Evolutionary conservation across 2,113 vertebrate species (phyloP), one percentile per base, ranked within the genome.

Genomic region (Buteo buteo): DNA sequence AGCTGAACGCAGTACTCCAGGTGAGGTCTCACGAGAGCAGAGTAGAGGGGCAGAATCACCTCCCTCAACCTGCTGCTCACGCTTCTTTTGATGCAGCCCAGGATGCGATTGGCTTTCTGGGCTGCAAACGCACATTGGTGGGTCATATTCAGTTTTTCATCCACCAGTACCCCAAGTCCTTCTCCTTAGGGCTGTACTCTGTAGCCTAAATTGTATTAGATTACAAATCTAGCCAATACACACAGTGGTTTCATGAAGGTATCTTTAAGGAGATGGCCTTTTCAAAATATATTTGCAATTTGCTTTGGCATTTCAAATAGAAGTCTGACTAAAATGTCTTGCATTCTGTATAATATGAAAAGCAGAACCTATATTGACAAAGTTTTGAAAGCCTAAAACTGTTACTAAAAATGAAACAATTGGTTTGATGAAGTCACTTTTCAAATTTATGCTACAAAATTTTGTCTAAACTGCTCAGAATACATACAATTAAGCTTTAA

Each of bases 71-170:
- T n/a, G n/a, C n/a, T n/a, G n/a, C n/a, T n/a, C n/a, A n/a, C n/a
- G n/a, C n/a, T n/a, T n/a, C n/a, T 74, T 54, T 71, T 26, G 61
- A 7, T 86, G 55, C 7, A 50, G 32, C 15, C 31, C 44, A 49
- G 59, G 26, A 7, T 65, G 8, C 1, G 3, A 5, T 7, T 11
- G 2, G 8, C 14, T 74, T 86, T 92, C 61, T 83, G 72, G 57
- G 22, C 44, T 89, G 40, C 0, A 0, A 65, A 21, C 1, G 2
- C 45, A 55, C n/a, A 61, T 45, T 73, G 6, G 3, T 11, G 6
- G 8, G 24, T 86, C 25, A 17, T 59, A 10, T 8, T 86, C 17
- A n/a, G 15, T 45, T 79, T 74, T 70, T 50, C 50, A 34, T 40
- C 50, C 25, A 36, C 36, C 6, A 26, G 2, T 17, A n/a, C 3